Evolutionary conservation across 2,113 vertebrate species (phyloP).

Genomic region (Chrysochloris asiatica): DNA sequence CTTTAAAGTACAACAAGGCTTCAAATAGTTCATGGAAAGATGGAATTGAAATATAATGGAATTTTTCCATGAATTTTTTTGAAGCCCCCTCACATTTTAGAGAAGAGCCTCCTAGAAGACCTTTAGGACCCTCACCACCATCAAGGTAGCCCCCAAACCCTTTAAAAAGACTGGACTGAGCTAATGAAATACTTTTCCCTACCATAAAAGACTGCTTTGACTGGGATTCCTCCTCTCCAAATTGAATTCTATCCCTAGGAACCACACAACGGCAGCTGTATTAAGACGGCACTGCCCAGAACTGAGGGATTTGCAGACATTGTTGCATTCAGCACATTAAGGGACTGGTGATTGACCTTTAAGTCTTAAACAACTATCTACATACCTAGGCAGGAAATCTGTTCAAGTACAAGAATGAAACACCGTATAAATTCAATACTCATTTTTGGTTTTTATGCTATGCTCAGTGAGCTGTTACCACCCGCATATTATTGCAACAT

Average conservation of each 20-base stretch:
- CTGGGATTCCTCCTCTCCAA: not conserved
- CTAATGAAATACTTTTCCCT: constrained; percentile 39
- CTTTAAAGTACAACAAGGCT: too few relatives aligned
- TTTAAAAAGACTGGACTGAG: constrained; percentile 28
- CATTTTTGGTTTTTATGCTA: constrained; percentile 51
- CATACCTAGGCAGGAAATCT: constrained; percentile 37
- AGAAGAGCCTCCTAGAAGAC: constrained; percentile 13
- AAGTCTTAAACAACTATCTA: constrained; percentile 62
- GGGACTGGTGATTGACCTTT: constrained; percentile 47
- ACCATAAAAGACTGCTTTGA: not conserved
- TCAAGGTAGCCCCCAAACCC: too few relatives aligned
- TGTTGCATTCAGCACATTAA: not conserved
- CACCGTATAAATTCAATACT: constrained; percentile 57
- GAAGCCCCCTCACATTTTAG: too few relatives aligned
- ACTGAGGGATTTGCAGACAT: not conserved
- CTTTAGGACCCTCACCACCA: not conserved
- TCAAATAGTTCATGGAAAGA: too few relatives aligned
- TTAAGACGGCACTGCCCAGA: not conserved
- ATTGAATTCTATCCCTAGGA: not conserved
- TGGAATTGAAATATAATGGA: too few relatives aligned
- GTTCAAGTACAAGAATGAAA: constrained; percentile 52
- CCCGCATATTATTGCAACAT: constrained; percentile 58
- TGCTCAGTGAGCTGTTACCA: constrained; percentile 66
- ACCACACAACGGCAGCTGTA: not conserved
- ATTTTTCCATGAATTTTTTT: too few relatives aligned